phyloP scores from a whole-genome alignment of 1,140 invertebrate species.

The Aphidius ervi region DNA sequence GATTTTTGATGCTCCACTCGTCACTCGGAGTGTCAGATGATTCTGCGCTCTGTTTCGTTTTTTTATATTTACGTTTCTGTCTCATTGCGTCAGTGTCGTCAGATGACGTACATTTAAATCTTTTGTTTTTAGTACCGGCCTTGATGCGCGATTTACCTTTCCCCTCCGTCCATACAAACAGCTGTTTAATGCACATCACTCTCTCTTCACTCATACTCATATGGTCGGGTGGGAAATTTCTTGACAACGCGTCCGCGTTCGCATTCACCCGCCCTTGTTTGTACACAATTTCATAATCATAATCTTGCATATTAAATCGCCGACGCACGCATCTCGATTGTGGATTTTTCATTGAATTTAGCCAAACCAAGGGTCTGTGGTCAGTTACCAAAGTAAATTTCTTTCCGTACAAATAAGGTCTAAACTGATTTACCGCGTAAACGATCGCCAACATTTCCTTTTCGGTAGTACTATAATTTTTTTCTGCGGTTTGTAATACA shows the following conservation, averaged over 20 bases:
- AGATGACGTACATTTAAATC: too few relatives aligned
- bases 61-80: too few relatives aligned
- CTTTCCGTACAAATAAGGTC: conserved; percentile 8
- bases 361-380: conserved; percentile 4
- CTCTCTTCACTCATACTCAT: too few relatives aligned
- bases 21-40: too few relatives aligned
- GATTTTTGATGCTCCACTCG: too few relatives aligned
- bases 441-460: conserved; percentile 9
- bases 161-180: too few relatives aligned
- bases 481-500: background rate
- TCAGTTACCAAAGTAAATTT: conserved; percentile 7
- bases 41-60: too few relatives aligned
- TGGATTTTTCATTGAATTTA: conserved; percentile 10
- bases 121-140: too few relatives aligned
- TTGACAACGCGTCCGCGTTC: conserved; percentile 5
- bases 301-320: conserved; percentile 4
- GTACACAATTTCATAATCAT: conserved; percentile 5
- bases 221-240: background rate
- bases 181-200: too few relatives aligned
- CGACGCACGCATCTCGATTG: background rate
- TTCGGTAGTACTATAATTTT: conserved; percentile 2
- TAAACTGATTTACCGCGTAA: background rate
- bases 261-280: conserved; percentile 9
- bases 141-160: too few relatives aligned
- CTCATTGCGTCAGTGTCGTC: too few relatives aligned